Evolutionary conservation across 30 jellyfish, hydroid and myxozoan genomes (phyloP).

Genomic region (Nemopilema nomurai): DNA sequence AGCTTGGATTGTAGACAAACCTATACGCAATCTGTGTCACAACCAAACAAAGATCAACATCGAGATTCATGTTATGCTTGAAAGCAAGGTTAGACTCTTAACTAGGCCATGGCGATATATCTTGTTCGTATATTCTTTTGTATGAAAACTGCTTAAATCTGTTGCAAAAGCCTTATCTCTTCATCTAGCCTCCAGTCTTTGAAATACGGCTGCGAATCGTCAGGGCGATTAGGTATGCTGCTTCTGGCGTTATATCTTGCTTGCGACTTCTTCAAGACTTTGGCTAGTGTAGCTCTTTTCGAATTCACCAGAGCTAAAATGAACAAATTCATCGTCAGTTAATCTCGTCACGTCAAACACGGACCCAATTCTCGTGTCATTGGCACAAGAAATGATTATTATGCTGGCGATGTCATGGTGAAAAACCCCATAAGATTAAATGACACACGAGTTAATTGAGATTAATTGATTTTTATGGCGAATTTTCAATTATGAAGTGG

Average conservation of each 20-base stretch:
- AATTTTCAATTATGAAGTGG: too few species aligned
- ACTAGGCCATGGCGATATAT: not conserved
- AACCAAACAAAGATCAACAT: not conserved
- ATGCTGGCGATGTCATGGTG: too few species aligned
- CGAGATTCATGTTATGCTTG: not conserved
- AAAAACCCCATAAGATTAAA: too few species aligned
- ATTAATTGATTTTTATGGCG: too few species aligned
- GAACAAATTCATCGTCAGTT: not conserved
- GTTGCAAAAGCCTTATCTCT: slow-evolving; percentile 47
- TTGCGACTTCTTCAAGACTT: not conserved
- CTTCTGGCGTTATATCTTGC: slow-evolving; percentile 9
- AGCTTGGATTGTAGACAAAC: too few species aligned
- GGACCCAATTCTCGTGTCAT: too few species aligned
- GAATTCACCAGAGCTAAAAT: slow-evolving; percentile 57
- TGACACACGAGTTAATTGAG: too few species aligned
- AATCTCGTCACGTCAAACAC: not conserved
- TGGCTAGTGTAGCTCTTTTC: slow-evolving; percentile 47
- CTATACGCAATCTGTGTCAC: not conserved
- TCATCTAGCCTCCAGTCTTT: slow-evolving; percentile 60
- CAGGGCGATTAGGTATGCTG: slow-evolving; percentile 1
- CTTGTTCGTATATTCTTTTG: not conserved
- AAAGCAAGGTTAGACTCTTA: not conserved
- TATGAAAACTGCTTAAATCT: not conserved
- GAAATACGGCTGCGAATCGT: slow-evolving; percentile 20
- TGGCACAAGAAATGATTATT: too few species aligned